Evolutionary conservation across 2,113 vertebrate genomes (phyloP).

Genomic region (Nycticorax nycticorax): DNA sequence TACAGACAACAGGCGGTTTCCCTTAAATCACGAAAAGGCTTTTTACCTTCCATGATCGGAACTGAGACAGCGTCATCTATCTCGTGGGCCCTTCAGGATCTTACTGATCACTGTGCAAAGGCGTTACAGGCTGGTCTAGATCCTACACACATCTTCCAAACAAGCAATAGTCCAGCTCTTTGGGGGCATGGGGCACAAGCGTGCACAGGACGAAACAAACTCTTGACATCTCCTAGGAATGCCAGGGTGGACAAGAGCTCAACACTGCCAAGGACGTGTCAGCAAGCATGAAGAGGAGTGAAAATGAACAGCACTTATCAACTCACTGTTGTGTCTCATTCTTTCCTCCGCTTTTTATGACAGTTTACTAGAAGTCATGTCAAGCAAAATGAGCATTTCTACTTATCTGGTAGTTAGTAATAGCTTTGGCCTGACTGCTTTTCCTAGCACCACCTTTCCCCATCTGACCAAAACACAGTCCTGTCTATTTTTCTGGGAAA

Average conservation of each 20-base stretch:
- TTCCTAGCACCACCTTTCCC: neutral
- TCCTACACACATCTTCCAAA: neutral
- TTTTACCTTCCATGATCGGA: neutral
- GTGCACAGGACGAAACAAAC: neutral
- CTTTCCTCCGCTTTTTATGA: neutral
- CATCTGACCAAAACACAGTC: neutral
- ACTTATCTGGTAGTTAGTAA: neutral
- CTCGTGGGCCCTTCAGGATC: neutral
- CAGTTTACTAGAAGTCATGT: neutral
- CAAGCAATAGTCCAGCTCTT: neutral
- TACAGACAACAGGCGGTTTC: neutral
- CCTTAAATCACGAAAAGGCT: fast-evolving
- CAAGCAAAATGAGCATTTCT: neutral
- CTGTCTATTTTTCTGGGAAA: neutral
- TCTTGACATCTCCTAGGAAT: neutral
- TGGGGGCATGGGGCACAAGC: neutral
- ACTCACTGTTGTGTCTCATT: neutral
- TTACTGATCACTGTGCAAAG: neutral
- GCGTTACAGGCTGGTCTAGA: neutral
- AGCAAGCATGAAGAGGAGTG: fast-evolving
- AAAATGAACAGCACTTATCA: neutral
- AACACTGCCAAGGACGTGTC: neutral
- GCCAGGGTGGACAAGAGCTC: neutral
- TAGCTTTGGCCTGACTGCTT: neutral
- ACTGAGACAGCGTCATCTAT: neutral